Base-by-base conservation (phyloP, 2,888 invertebrate species). In the Parasteatoda lunata region DNA sequence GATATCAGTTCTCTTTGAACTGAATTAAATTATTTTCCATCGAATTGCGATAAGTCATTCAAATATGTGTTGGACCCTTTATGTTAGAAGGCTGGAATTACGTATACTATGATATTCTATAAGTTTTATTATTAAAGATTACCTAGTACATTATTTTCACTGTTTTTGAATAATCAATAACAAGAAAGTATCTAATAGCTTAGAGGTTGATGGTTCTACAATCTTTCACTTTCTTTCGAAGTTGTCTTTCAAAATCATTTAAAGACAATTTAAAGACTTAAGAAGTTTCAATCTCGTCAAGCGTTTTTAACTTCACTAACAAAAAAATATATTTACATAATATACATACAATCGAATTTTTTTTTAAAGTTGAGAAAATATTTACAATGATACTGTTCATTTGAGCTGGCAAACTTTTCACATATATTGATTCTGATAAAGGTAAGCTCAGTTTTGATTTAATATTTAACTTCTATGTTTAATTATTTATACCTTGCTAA, bases 61-160 rank as follows among this genome's bases (percentile, higher is more conserved):
- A 48, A 75, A 75, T 66, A 47, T 75, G 73, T 77, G 65, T 84
- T 84, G 78, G 77, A 77, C 84, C 84, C 84, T 78, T 77, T 30
- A 54, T 72, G 65, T 72, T 45, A 47, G 52, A 54, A 84, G 71
- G 77, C 77, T 83, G 64, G 54, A 77, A 47, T 76, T 84, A 84
- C 84, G 84, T 84, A 84, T 84, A 77, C 59, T 82, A 59, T 59
- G 59, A 59, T 59, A 13, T 59, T 59, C 59, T 59, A 59, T 59
- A 59, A 59, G 59, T 13, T 59, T 59, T 59, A 59, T 59, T n/a
- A 59, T 13, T 59, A 59, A n/a, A 59, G 59, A 13, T 13, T 9
- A 59, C n/a, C 59, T 59, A 59, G 59, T n/a, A 59, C n/a, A 59
- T 59, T 59, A 59, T 59, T 59, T 59, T 59, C 59, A 59, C 59